Evolutionary conservation across 1,140 invertebrate genomes (phyloP).

Genomic region (Drosophila tsacasi): DNA sequence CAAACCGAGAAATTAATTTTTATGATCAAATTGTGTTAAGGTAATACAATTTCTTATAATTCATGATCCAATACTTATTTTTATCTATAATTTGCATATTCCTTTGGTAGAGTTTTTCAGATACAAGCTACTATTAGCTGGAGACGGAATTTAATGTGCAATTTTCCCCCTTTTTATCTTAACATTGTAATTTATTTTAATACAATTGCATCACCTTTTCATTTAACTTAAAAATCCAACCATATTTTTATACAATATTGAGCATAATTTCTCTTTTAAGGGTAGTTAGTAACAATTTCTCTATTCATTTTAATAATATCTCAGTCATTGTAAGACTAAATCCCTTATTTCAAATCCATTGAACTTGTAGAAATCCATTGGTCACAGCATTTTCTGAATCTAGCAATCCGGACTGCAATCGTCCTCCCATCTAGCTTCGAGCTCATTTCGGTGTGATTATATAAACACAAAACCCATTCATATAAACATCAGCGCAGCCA

Average conservation of each 20-base stretch:
- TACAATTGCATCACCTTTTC: neutral
- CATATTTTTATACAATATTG: neutral
- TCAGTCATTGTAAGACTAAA: neutral
- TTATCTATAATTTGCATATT: neutral
- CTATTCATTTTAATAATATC: no score
- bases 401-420: neutral
- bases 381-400: neutral
- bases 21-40: neutral
- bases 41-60: neutral
- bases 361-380: neutral
- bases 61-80: neutral
- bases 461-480: conserved; percentile 72
- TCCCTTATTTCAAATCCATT: neutral
- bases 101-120: neutral
- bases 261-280: neutral
- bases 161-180: neutral
- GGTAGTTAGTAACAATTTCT: neutral
- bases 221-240: neutral
- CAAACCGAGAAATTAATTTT: neutral
- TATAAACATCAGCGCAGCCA: conserved; percentile 72
- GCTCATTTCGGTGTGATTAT: conserved; percentile 71
- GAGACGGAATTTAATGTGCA: neutral
- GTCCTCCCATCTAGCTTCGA: conserved; percentile 19
- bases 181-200: neutral
- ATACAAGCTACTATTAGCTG: no score